Evolutionary conservation across 2,113 vertebrate species (phyloP).

Genomic region (Potamarius usumacintae): DNA sequence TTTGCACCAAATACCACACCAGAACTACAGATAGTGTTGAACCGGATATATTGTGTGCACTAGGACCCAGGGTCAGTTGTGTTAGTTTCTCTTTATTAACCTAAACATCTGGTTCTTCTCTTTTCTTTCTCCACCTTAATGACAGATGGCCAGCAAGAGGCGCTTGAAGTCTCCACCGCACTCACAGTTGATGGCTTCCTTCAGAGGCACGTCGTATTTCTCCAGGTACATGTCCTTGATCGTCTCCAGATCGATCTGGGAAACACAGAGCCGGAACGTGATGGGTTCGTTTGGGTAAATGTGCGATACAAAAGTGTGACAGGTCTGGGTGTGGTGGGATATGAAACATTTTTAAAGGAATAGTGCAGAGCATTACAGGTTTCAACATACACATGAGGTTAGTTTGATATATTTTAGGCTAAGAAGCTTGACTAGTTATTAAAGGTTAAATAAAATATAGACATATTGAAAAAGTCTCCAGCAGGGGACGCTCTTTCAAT

Average conservation of each 20-base stretch:
- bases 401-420: background rate
- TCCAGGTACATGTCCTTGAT: conserved; percentile 80
- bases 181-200: conserved; percentile 74
- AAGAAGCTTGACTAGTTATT: background rate
- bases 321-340: background rate
- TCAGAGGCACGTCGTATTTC: conserved; percentile 78
- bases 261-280: background rate
- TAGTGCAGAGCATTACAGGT: background rate
- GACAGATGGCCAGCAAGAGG: conserved; percentile 76
- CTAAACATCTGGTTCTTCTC: background rate
- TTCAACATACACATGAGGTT: background rate
- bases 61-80: conserved; percentile 43
- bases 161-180: conserved; percentile 77
- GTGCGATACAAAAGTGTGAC: background rate
- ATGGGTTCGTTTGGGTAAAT: background rate
- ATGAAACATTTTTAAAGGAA: background rate
- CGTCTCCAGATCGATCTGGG: conserved; percentile 77
- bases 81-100: conserved; percentile 24
- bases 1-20: background rate
- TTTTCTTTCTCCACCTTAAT: conserved; percentile 55
- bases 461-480: background rate
- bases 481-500: background rate
- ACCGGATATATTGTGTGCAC: background rate
- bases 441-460: background rate
- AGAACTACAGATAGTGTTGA: background rate